Evolutionary conservation across 2,797 vertebrate genomes (phyloP), one percentile per base, ranked within the genome.

Genomic region (Gephyroberyx darwinii): DNA sequence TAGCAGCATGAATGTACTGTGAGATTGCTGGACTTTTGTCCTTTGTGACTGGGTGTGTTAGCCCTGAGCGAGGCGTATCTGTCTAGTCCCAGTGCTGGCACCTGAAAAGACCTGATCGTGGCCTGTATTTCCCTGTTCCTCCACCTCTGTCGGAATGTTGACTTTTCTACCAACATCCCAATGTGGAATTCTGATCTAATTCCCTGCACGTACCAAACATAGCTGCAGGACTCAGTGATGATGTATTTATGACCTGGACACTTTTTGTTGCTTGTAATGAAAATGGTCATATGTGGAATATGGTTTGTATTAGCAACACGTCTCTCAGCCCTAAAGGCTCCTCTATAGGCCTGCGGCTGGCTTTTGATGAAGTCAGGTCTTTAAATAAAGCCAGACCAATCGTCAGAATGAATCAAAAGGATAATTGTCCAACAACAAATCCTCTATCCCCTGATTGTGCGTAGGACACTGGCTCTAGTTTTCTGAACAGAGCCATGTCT

Each of bases 161-260:
- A 90, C 90, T 92, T 92, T 91, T 86, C 85, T 84, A 86, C 79
- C 88, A 91, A 91, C 88, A 91, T 90, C 83, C 84, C 85, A 83
- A 88, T 91, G 91, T 91, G 91, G 90, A 92, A 92, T 92, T 92
- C 89, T 90, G 86, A 84, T 88, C 86, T 84, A 89, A 89, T 89
- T 91, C 87, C 80, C 66, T 47, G 73, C 74, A 81, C 77, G 81
- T 84, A 88, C 83, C 60, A 5, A 85, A 81, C 89, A 90, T 85
- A 86, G 86, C 77, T 85, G 83, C 80, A 75, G 80, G 79, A 85
- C 71, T 83, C 67, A 3, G 84, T 70, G 70, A 59, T 84, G 84
- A 90, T 86, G 77, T 90, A 89, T 91, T 90, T 91, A 91, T 82
- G 80, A 88, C 77, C 80, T 5, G 69, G 77, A 77, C 75, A 74